Evolutionary conservation across 2,888 invertebrate species (phyloP).

Genomic region (Brachyptera risi): DNA sequence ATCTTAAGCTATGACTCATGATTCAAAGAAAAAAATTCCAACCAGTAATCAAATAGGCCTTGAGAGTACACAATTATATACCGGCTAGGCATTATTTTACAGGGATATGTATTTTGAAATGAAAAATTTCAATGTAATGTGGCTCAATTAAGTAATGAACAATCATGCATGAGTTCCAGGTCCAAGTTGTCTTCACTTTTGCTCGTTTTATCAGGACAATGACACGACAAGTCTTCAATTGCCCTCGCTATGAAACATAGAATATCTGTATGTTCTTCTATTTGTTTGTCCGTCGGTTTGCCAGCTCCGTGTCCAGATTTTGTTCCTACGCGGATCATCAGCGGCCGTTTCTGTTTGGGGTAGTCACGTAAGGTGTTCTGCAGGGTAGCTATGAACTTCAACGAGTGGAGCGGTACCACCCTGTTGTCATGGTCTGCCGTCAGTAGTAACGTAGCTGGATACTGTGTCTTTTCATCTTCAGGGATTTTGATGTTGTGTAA

Average conservation of each 20-base stretch:
- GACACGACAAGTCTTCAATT: no score
- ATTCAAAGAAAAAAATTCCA: no score
- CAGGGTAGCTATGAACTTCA: slow-evolving; percentile 54
- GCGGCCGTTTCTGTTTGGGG: slow-evolving; percentile 47
- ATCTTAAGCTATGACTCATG: no score
- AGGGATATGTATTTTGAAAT: no score
- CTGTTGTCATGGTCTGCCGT: slow-evolving; percentile 58
- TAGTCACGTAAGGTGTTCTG: slow-evolving; percentile 45
- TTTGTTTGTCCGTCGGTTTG: slow-evolving; percentile 54
- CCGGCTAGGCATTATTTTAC: no score
- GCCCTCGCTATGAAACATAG: slow-evolving; percentile 49
- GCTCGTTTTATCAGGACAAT: no score
- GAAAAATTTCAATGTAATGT: no score
- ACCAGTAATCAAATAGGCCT: no score
- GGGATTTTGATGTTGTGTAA: slow-evolving; percentile 50
- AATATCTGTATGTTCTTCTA: slow-evolving; percentile 44
- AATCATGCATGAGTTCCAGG: no score
- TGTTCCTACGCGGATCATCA: slow-evolving; percentile 52
- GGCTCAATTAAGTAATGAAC: no score
- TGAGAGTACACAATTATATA: no score
- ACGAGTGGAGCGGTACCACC: slow-evolving; percentile 57
- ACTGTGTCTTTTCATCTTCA: slow-evolving; percentile 41
- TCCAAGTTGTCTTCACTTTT: no score
- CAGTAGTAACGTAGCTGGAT: slow-evolving; percentile 50
- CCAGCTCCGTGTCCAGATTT: slow-evolving; percentile 57